Conservation (phyloP, 2,888 invertebrate genomes). For the Tipula lateralis region DNA sequence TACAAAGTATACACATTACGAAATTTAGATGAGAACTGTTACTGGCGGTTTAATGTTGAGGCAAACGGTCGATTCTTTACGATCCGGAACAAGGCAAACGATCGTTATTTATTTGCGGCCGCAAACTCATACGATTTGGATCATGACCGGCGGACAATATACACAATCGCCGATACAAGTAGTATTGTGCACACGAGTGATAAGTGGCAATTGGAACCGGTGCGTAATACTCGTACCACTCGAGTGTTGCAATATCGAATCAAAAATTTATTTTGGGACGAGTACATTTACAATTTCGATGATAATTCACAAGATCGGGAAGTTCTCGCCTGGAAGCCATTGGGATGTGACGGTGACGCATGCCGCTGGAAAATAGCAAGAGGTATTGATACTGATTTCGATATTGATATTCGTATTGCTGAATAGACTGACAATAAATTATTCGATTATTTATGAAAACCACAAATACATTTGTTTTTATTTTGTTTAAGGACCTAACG, state of each 20-base stretch:
- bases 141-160: not conserved
- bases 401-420: not conserved
- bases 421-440: not conserved
- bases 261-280: not conserved
- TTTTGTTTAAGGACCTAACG: not conserved
- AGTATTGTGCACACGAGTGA: not conserved
- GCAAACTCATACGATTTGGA: not conserved
- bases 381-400: not conserved
- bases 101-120: not conserved
- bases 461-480: not conserved
- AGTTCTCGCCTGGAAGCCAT: not conserved
- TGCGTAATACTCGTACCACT: not conserved
- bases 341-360: not conserved
- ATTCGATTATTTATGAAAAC: not conserved
- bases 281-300: not conserved
- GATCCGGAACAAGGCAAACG: not conserved
- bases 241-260: not conserved
- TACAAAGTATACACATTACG: not conserved
- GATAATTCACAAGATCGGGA: not conserved
- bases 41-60: not conserved
- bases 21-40: not conserved
- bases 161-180: not conserved
- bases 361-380: not conserved
- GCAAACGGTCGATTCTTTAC: not conserved
- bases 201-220: not conserved